phyloP scores from a whole-genome alignment of 2,797 vertebrate species.

The Todus mexicanus region DNA sequence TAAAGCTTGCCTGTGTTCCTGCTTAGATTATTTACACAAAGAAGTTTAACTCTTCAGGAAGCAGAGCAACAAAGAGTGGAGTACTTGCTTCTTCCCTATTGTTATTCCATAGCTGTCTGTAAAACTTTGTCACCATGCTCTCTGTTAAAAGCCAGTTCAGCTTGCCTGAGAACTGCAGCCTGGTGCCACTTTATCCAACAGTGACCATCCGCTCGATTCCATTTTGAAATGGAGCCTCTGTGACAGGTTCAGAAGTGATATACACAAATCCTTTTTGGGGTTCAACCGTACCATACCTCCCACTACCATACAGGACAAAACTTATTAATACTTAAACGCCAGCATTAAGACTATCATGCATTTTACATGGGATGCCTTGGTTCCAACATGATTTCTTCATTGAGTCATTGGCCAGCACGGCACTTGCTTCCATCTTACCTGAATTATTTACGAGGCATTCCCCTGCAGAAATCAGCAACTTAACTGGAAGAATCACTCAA shows the following conservation, averaged over 20 bases:
- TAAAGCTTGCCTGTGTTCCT: not conserved
- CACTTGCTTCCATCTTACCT: conserved; percentile 43
- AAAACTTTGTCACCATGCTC: not conserved
- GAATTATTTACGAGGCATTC: conserved; percentile 66
- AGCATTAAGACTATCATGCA: conserved; percentile 72
- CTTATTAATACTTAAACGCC: conserved; percentile 74
- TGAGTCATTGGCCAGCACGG: conserved; percentile 47
- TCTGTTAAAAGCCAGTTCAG: not conserved
- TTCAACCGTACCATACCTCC: conserved; percentile 32
- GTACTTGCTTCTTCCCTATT: not conserved
- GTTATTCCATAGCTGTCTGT: not conserved
- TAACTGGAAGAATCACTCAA: conserved; percentile 56
- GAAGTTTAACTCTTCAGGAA: not conserved
- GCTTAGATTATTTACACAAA: not conserved
- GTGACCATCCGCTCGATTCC: not conserved
- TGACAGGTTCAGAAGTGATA: conserved; percentile 56
- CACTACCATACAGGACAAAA: conserved; percentile 31
- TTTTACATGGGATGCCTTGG: conserved; percentile 72
- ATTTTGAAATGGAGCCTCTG: conserved; percentile 41
- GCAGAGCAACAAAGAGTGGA: not conserved
- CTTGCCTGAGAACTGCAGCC: not conserved
- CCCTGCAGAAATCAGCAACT: conserved; percentile 59
- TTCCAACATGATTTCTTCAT: conserved; percentile 61
- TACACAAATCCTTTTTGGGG: not conserved
- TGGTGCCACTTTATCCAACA: not conserved